Percentiles rank a stretch among this genome's conserved stretches.
Conservation (phyloP, 30 jellyfish, hydroid and myxozoan species). For the Nemopilema nomurai region DNA sequence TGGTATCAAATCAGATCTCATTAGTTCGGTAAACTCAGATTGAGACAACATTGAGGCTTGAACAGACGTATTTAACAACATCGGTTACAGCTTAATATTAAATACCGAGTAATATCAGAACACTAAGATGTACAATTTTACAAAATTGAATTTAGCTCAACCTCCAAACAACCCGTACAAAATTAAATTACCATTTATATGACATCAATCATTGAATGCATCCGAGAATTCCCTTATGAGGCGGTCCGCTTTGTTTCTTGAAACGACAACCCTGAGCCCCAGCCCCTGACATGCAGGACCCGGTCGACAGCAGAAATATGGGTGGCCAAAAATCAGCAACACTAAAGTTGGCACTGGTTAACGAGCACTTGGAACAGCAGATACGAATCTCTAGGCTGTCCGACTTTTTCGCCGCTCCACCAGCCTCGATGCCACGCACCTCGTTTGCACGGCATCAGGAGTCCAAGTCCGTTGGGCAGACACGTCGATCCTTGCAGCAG, state of each 20-base stretch:
- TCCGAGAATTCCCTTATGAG: not conserved
- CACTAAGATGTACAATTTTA: not conserved
- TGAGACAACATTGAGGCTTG: not conserved
- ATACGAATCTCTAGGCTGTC: too few species aligned
- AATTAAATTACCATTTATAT: not conserved
- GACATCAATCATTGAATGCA: not conserved
- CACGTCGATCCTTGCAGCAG: slow-evolving; percentile 90
- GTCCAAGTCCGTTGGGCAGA: slow-evolving; percentile 82
- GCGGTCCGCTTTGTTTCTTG: not conserved
- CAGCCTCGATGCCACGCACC: not conserved
- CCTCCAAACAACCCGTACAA: not conserved
- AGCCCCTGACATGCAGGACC: too few species aligned
- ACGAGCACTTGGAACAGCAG: too few species aligned
- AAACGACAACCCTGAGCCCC: not conserved
- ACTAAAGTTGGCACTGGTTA: too few species aligned
- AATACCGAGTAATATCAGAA: not conserved
- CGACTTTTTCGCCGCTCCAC: too few species aligned
- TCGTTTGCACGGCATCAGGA: not conserved
- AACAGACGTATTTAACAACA: not conserved
- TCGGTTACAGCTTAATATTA: not conserved
- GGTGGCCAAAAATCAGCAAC: too few species aligned
- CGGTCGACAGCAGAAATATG: too few species aligned
- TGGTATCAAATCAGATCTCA: not conserved
- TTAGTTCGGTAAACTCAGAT: not conserved
- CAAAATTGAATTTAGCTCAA: not conserved